Base-by-base conservation (phyloP, 2,888 invertebrate genomes). In the Calameuta idolon region DNA sequence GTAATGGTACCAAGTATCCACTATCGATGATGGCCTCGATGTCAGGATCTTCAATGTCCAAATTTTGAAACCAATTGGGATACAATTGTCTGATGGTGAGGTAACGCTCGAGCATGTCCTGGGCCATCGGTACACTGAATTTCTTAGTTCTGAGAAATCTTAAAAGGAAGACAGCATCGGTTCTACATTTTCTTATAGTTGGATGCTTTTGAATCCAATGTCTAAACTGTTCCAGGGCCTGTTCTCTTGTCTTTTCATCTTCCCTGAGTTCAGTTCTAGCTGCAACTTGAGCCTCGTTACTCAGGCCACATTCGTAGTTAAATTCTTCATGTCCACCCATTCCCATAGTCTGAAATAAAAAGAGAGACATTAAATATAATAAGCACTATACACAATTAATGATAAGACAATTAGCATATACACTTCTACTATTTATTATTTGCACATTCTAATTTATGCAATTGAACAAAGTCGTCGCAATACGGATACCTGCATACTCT, bases 141-240 rank as follows among this genome's bases (percentile, higher is more conserved):
- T 97, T 98, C 92, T 97, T 97, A 73, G 96, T 96, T 69, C 97
- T 94, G 23, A 98, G 94, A 87, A 98, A 98, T 74, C 97, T 94
- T 71, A 98, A 93, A 30, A 97, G 93, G 89, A 98, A 98, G 11
- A 95, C 94, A 0, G 96, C 92, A 89, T 97, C 97, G 82, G 96
- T 96, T 81, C 97, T 94, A 90, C 97, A 97, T 86, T 94, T 94
- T 86, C 94, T 96, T 83, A 97, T 97, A 78, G 95, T 94, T 0
- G 96, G 96, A 92, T 97, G 97, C 90, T 97, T 97, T 75, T 93
- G 92, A 82, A 97, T 96, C 94, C 97, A 97, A 84, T 97, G 95
- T 76, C 96, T 93, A 92, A 97, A 94, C 89, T 97, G 96, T 15
- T 94, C 92, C 85, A 97, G 87, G 0, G 96, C 95, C 84, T 97